Evolutionary conservation across 2,797 vertebrate genomes (phyloP).

Genomic region (Pteropus rufus): DNA sequence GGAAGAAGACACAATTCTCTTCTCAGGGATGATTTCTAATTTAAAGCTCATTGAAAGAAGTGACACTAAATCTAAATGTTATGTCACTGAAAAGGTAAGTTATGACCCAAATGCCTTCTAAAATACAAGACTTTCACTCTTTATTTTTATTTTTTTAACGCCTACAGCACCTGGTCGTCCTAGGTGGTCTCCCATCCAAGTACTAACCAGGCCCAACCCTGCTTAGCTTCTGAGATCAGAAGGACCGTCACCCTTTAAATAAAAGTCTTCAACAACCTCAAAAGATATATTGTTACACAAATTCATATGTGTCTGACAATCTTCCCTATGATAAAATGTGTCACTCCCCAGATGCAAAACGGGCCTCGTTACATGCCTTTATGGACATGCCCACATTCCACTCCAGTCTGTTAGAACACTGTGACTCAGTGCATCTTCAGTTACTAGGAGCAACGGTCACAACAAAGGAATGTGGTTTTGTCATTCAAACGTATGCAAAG

Average conservation of each 20-base stretch:
- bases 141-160: not conserved
- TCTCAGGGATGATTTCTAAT: not conserved
- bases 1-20: not conserved
- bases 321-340: not conserved
- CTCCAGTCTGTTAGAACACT: conserved; percentile 53
- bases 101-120: not conserved
- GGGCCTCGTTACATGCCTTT: not conserved
- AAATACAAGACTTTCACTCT: not conserved
- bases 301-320: not conserved
- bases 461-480: conserved; percentile 55
- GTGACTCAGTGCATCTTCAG: conserved; percentile 74
- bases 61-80: not conserved
- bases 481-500: conserved; percentile 53
- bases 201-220: no score
- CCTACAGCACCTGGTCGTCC: no score
- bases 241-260: not conserved
- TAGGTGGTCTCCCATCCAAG: no score
- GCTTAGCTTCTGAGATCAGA: no score
- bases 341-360: not conserved
- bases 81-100: not conserved
- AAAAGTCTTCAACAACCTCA: not conserved
- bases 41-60: not conserved
- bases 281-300: not conserved
- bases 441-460: conserved; percentile 61
- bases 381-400: conserved; percentile 78